These are phyloP conservation scores for Cephus pygmeus DNA, from an alignment of 2,888 invertebrate species.

Conservation along the genomic window DNA sequence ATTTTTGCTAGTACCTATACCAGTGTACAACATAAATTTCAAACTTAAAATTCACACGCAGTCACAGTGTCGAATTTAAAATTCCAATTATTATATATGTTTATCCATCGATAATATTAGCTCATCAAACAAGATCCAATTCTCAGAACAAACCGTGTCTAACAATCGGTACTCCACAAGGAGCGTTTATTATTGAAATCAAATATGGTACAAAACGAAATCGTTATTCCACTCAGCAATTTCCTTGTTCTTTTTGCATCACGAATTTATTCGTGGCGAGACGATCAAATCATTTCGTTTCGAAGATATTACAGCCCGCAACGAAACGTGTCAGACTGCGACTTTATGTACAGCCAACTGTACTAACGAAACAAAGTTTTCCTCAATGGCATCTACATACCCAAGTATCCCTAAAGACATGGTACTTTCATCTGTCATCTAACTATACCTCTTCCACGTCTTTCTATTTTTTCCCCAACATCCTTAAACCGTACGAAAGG, in stretches of 20 bases:
- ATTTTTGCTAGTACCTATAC: background rate
- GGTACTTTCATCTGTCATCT: background rate
- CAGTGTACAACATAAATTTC: background rate
- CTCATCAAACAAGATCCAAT: background rate
- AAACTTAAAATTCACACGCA: background rate
- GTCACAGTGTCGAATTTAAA: background rate
- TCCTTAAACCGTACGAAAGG: background rate
- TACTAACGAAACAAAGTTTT: background rate
- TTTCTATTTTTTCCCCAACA: background rate
- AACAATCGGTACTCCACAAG: background rate
- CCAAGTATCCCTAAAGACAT: background rate
- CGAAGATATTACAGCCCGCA: background rate
- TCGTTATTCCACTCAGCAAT: slow-evolving; percentile 5
- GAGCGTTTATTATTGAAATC: background rate
- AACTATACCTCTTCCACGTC: background rate
- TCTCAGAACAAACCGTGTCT: background rate
- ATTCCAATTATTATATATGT: background rate
- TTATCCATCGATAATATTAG: background rate
- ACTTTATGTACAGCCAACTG: background rate
- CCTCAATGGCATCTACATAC: background rate
- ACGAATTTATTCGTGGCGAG: slow-evolving; percentile 25
- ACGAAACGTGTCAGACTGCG: background rate
- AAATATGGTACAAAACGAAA: background rate
- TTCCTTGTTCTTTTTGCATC: slow-evolving; percentile 26
- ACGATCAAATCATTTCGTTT: slow-evolving; percentile 25